phyloP scores from a whole-genome alignment of 92 coral and sea anemone species.

The Umimayanthus kanabou region DNA sequence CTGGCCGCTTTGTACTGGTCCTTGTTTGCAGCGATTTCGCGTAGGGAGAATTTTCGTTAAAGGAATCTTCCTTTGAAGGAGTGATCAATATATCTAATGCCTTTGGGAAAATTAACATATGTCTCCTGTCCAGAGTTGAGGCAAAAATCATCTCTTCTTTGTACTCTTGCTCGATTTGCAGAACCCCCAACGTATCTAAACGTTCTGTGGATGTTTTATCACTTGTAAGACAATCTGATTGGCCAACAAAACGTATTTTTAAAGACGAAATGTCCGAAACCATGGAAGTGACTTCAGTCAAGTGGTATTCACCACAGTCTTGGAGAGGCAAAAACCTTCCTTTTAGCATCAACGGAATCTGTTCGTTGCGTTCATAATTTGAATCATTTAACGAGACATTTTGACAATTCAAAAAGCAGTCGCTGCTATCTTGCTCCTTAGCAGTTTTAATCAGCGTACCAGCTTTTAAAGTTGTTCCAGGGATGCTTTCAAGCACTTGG shows the following conservation, averaged over 20 bases:
- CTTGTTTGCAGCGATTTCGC: conserved; percentile 18
- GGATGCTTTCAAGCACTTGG: conserved; percentile 29
- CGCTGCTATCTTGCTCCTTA: conserved; percentile 2
- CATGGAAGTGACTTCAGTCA: conserved; percentile 35
- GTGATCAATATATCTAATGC: conserved; percentile 38
- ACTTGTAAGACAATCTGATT: not conserved
- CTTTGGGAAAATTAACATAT: conserved; percentile 30
- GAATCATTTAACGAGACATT: conserved; percentile 18
- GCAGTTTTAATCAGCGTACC: conserved; percentile 29
- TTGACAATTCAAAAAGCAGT: conserved; percentile 18
- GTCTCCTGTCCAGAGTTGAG: conserved; percentile 27
- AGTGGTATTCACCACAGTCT: conserved; percentile 41
- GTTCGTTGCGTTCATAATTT: conserved; percentile 21
- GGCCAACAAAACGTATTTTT: conserved; percentile 28
- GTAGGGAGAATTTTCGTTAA: conserved; percentile 31
- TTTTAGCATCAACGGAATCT: conserved; percentile 31
- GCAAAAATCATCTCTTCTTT: conserved; percentile 41
- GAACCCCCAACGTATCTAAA: conserved; percentile 17
- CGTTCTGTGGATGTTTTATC: not conserved
- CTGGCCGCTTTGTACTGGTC: conserved; percentile 32
- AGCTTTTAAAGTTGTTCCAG: conserved; percentile 18
- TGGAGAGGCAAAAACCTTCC: conserved; percentile 35
- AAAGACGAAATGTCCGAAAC: conserved; percentile 34
- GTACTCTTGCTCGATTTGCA: conserved; percentile 24
- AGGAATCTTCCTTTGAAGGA: conserved; percentile 26